A percentile compares a stretch with the other conserved stretches of the same genome.
Conservation (phyloP, 2,888 invertebrate species). For the Spodoptera littoralis region DNA sequence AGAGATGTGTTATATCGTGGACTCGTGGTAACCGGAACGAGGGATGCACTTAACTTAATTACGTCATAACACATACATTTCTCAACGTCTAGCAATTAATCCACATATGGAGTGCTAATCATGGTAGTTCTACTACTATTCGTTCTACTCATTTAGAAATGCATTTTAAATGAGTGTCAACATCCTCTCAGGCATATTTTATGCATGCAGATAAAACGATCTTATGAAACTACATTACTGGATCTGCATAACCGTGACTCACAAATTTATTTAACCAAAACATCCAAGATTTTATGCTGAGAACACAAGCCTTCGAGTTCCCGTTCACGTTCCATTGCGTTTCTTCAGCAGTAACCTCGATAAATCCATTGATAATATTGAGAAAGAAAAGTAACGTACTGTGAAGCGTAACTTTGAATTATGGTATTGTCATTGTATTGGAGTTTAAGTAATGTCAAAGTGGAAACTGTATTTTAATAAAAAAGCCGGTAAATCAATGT, state of each 20-base stretch:
- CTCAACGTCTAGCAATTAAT: conserved; percentile 20
- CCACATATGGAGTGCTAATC: conserved; percentile 24
- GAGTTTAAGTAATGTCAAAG: conserved; percentile 17
- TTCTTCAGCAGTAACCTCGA: conserved; percentile 36
- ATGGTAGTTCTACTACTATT: too few relatives aligned
- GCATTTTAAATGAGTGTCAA: too few relatives aligned
- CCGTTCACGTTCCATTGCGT: conserved; percentile 37
- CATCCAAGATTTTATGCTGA: conserved; percentile 28
- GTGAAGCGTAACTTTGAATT: conserved; percentile 37
- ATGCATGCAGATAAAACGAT: too few relatives aligned
- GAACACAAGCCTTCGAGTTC: conserved; percentile 28
- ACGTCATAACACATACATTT: conserved; percentile 37
- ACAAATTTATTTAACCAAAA: conserved; percentile 35
- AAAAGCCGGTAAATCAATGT: too few relatives aligned
- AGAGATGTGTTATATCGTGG: conserved; percentile 60
- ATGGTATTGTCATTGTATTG: conserved; percentile 31
- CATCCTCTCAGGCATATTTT: too few relatives aligned
- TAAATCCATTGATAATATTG: conserved; percentile 45
- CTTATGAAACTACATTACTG: conserved; percentile 4
- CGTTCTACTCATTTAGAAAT: too few relatives aligned
- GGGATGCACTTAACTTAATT: conserved; percentile 35
- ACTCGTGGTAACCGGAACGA: conserved; percentile 17
- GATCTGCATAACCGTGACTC: conserved; percentile 36
- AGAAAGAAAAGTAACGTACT: conserved; percentile 38
- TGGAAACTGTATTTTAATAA: conserved; percentile 1